A percentile compares a stretch with the other conserved stretches of the same genome.
Evolutionary conservation across 2,113 vertebrate species (phyloP).

Genomic region (Chroicocephalus ridibundus): DNA sequence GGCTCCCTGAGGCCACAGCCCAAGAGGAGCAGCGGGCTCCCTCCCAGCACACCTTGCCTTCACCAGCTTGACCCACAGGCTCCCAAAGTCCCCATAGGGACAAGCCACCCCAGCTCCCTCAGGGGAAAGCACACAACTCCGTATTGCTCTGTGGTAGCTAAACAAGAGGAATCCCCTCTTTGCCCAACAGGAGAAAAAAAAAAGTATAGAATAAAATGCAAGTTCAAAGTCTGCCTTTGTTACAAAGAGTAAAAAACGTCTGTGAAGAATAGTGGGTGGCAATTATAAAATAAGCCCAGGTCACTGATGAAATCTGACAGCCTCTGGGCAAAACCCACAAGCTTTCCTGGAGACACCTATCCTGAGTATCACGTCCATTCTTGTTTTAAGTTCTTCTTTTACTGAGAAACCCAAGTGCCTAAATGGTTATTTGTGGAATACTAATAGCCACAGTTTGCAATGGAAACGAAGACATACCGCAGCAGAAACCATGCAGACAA

Average conservation of each 20-base stretch:
- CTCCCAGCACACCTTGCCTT: neutral
- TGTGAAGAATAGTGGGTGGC: neutral
- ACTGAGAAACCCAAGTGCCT: neutral
- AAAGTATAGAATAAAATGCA: neutral
- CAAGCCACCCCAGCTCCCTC: neutral
- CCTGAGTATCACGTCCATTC: neutral
- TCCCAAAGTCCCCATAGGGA: accelerated
- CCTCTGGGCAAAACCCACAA: neutral
- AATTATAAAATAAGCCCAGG: neutral
- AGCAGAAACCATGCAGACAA: neutral
- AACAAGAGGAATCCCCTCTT: neutral
- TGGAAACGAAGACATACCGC: neutral
- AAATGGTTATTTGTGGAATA: neutral
- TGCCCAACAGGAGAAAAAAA: neutral
- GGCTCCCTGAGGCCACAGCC: accelerated
- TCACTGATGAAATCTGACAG: neutral
- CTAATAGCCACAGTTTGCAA: neutral
- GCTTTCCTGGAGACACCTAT: neutral
- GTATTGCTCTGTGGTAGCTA: neutral
- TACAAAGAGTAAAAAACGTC: neutral
- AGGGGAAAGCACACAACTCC: neutral
- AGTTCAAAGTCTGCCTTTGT: neutral
- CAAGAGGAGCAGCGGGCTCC: neutral
- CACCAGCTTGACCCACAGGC: neutral
- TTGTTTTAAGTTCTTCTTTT: neutral